Conservation (phyloP, 2,113 vertebrate species). For the Cyanistes caeruleus region DNA sequence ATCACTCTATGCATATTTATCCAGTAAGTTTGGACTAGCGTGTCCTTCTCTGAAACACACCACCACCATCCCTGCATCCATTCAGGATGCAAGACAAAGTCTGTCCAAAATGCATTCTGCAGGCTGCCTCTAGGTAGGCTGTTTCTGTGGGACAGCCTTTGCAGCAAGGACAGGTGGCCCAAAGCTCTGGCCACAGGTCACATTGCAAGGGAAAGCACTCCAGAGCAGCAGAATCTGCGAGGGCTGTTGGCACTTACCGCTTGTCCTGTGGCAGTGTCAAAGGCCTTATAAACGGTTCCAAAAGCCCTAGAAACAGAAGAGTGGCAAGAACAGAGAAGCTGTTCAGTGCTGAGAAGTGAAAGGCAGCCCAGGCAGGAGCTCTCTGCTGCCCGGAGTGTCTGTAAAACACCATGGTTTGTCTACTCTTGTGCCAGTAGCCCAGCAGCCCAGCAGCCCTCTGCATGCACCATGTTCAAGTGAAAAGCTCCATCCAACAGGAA, state of each 20-base stretch:
- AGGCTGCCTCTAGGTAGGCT: not conserved
- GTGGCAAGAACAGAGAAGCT: not conserved
- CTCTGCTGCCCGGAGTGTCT: not conserved
- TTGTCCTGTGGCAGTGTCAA: conserved; percentile 83
- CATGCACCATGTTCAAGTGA: no score
- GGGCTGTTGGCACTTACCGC: not conserved
- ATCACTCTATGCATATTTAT: not conserved
- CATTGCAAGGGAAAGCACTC: not conserved
- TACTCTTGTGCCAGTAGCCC: not conserved
- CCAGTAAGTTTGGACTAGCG: not conserved
- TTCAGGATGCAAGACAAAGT: not conserved
- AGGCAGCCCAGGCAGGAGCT: not conserved
- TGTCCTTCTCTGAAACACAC: not conserved
- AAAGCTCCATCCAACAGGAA: not conserved
- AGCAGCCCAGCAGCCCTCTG: not conserved
- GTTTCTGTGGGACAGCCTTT: not conserved
- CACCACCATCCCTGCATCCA: not conserved
- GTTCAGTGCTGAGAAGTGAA: not conserved
- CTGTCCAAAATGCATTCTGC: not conserved
- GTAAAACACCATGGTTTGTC: not conserved
- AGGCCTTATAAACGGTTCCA: conserved; percentile 93
- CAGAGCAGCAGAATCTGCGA: not conserved
- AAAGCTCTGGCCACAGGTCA: not conserved
- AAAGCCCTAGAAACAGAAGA: conserved; percentile 83
- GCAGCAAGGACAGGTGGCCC: rapidly evolving